Base-by-base conservation (phyloP, 2,888 invertebrate species). In the Crossocerus cetratus region DNA sequence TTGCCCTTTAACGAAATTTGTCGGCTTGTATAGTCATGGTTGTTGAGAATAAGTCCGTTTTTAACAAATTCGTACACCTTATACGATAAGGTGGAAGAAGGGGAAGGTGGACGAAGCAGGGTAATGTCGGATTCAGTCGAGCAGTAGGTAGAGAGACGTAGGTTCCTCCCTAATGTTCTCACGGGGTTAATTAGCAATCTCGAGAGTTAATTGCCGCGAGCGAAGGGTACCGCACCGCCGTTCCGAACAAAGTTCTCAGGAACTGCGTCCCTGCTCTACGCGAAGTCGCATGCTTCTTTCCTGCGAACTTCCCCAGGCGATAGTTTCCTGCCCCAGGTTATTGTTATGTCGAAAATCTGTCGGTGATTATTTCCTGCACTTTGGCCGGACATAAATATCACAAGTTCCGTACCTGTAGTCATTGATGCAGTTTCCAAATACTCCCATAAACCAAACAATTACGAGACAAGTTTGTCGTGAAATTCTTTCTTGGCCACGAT, bases 111-210 rank as follows among this genome's bases (percentile, higher is more conserved):
- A 66, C 53, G 65, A 69, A 69, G 60, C 65, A 16, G n/a, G 2
- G 56, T 16, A 49, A 18, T 45, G 62, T 66, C 32, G 53, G 60
- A 49, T 49, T 49, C 59, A 65, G 58, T 65, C 65, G 67, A 69
- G 60, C 76, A 79, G 73, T 79, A 74, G 75, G 67, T 76, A 78
- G 75, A 81, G 75, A 81, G 80, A 80, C 80, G 69, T 74, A 65
- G 68, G 76, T 76, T 74, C 72, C 74, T 79, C 76, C 71, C 81
- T 69, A 71, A 57, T 69, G 77, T 85, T 86, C 86, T 80, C 86
- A 86, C 84, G 83, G 77, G 80, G 81, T 85, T 86, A 86, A 86
- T 86, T 86, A 86, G 83, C 79, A 83, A 86, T 86, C 86, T 82
- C 71, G 76, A 57, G 76, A 82, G 83, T 72, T 86, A 86, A 86